Evolutionary conservation across 2,113 vertebrate species (phyloP), one percentile per base, ranked within the genome.

Genomic region (Amphiprion percula): DNA sequence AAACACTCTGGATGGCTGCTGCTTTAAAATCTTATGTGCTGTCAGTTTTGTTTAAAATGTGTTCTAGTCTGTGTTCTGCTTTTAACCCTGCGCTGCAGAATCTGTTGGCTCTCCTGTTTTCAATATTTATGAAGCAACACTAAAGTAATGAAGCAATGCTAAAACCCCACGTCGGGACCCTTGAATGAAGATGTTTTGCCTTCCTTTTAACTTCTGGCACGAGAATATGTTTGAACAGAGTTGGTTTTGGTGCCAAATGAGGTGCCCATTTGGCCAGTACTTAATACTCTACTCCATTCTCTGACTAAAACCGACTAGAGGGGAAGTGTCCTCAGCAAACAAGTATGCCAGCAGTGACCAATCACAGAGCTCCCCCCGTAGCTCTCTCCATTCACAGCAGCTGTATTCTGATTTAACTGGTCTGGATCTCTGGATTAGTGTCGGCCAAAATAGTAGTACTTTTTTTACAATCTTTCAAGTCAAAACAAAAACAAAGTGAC

Each of bases 291-390:
- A 23, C 67, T 70, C 37, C 21, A 4, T 54, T 79, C 50, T 59
- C 67, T 9, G 46, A 24, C 50, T 56, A 56, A 70, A 72, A 23
- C 59, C 49, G 65, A 54, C 83, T 41, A 28, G 33, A 81, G 52
- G 63, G 83, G 86, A 94, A 91, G 90, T 90, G 52, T 79, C 84
- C 85, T 90, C 87, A 87, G 65, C 71, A 24, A 53, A 66, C 66
- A 91, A 90, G 79, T 82, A 90, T 92, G 85, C 89, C 82, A 89
- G 81, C 87, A 84, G 77, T 76, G 85, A 68, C 88, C 83, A 70
- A 86, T 83, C 71, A 61, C 55, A 26, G 23, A 53, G 49, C 26
- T 10, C 60, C 26, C 70, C 39, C 58, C 16, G 1, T 44, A n/a
- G 39, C 24, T 17, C n/a, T 56, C 63, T 23, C 28, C 21, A 54